Evolutionary conservation across 2,113 vertebrate genomes (phyloP), one percentile per base, ranked within the genome.

Genomic region (Ptilonorhynchus violaceus): DNA sequence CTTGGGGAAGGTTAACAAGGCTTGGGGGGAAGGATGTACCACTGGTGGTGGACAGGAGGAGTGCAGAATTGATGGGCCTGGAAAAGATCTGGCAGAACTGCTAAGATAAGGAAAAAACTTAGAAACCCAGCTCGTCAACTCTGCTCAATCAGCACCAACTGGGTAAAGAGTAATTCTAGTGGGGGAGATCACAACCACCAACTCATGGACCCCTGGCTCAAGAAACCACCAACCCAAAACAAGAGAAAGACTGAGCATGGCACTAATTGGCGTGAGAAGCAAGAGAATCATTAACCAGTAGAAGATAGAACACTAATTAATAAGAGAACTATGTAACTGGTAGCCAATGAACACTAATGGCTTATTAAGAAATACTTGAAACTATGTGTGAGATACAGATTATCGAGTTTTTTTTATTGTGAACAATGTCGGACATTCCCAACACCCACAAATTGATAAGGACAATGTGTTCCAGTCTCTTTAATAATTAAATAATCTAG

Each of bases 401-500:
- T 37, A 23, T 46, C 69, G 46, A 39, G 22, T 2, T 28, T 68
- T 68, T 88, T 84, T 88, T 58, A 8, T 59, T 47, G 56, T 66
- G 68, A 77, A 35, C 22, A 8, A 21, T 39, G 35, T 63, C 8
- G 23, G 64, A 49, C 44, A 8, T 74, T 42, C 30, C 68, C 69
- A 88, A 41, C 68, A 46, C 44, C 47, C 58, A 42, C 22, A 47
- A 59, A 13, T 18, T 81, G 76, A 41, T 78, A 84, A 86, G 90
- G 91, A 87, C 56, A 72, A 68, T 56, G 64, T 30, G 12, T 92
- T 95, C 60, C 64, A 50, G 75, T 93, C 56, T 93, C 39, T 64
- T 85, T 84, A 47, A 72, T 67, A 72, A 76, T 92, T 72, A 92
- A 95, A 74, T 96, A 80, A 94, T 91, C 68, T 20, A 84, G 80